phyloP scores from a whole-genome alignment of 2,113 vertebrate genomes.

The Rana temporaria region DNA sequence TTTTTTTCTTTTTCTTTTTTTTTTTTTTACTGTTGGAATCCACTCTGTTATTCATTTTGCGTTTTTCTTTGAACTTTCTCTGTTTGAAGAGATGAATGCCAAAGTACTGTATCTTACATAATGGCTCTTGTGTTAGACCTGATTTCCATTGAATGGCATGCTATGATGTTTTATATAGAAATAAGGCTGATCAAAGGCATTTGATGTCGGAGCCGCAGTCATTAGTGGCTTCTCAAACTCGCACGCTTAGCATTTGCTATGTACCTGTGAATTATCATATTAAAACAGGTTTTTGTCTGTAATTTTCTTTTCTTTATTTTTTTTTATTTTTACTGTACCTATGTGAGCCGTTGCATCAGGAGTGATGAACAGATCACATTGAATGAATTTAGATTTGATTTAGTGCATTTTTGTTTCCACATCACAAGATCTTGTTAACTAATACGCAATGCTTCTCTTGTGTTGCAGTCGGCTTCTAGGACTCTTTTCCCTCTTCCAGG shows the following conservation, averaged over 20 bases:
- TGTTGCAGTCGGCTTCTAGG: no score
- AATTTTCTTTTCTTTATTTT: no score
- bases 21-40: conserved; percentile 64
- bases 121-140: conserved; percentile 74
- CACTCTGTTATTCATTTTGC: conserved; percentile 72
- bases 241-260: conserved; percentile 51
- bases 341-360: no score
- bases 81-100: conserved; percentile 77
- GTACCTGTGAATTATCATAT: conserved; percentile 59
- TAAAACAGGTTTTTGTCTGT: neutral
- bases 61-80: conserved; percentile 75
- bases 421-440: no score
- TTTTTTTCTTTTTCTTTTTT: conserved; percentile 25
- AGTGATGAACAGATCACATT: no score
- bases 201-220: conserved; percentile 66
- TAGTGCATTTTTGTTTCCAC: no score
- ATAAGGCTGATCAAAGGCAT: conserved; percentile 68
- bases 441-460: no score
- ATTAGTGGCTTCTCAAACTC: conserved; percentile 66
- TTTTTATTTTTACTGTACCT: no score
- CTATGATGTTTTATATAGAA: conserved; percentile 66
- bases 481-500: no score
- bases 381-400: no score
- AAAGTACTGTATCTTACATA: conserved; percentile 70
- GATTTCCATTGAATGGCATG: conserved; percentile 72